Evolutionary conservation across 2,888 invertebrate species (phyloP).

Genomic region (Theodoxus fluviatilis): DNA sequence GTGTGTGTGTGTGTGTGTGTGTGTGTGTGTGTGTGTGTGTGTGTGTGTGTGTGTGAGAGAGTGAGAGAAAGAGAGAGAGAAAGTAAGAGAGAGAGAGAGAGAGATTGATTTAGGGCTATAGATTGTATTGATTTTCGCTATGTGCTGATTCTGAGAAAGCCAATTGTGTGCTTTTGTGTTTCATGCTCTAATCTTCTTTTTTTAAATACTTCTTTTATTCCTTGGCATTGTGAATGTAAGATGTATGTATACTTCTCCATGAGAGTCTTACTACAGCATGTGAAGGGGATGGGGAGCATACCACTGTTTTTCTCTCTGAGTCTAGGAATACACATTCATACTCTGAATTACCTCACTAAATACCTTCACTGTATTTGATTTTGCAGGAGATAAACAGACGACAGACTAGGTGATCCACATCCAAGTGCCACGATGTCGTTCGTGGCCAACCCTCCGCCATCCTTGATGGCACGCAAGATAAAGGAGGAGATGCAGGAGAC

Average conservation of each 20-base stretch:
- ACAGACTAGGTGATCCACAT: not conserved
- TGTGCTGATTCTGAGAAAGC: not conserved
- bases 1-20: constrained; percentile 9
- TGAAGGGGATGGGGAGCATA: too few species aligned
- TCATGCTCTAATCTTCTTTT: too few species aligned
- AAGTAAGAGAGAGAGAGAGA: not conserved
- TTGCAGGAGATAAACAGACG: not conserved
- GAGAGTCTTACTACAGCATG: constrained; percentile 6
- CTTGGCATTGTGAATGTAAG: not conserved
- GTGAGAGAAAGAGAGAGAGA: not conserved
- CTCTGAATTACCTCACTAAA: too few species aligned
- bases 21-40: constrained; percentile 15
- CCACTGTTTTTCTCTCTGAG: too few species aligned
- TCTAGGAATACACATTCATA: too few species aligned
- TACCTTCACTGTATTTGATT: not conserved
- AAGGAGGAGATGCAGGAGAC: constrained; percentile 49
- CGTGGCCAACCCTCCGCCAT: constrained; percentile 62
- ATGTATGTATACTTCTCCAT: not conserved
- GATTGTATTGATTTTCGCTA: not conserved
- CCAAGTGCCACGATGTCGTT: constrained; percentile 55
- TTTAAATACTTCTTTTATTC: too few species aligned
- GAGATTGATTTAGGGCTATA: not conserved
- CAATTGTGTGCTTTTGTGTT: not conserved
- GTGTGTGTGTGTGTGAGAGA: not conserved
- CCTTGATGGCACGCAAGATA: constrained; percentile 59